A percentile compares a stretch with the other conserved stretches of the same genome.
These are phyloP conservation scores for Meriones unguiculatus DNA, from an alignment of 2,113 vertebrate genomes.

Conservation along the genomic window DNA sequence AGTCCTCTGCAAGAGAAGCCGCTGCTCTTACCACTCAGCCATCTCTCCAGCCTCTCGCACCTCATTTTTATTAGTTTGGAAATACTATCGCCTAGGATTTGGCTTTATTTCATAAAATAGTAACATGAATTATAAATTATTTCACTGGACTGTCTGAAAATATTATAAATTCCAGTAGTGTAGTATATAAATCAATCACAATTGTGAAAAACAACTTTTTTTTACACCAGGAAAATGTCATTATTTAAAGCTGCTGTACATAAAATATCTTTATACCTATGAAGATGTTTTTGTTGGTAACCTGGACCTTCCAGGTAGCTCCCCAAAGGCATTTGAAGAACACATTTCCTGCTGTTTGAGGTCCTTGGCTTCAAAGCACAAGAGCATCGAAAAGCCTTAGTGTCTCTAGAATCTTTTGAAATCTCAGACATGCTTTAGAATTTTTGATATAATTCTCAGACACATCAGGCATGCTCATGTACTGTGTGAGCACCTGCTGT, in stretches of 20 bases:
- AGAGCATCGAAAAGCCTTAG: background rate
- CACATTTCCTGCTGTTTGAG: background rate
- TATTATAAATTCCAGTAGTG: background rate
- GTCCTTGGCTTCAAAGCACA: background rate
- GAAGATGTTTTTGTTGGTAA: background rate
- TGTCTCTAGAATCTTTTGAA: background rate
- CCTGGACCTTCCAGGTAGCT: background rate
- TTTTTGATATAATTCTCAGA: background rate
- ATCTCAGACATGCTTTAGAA: background rate
- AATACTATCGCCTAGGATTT: conserved; percentile 32
- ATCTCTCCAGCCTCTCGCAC: background rate
- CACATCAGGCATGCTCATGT: fast-evolving
- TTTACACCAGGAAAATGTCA: background rate
- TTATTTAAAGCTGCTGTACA: background rate
- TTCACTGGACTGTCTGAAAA: background rate
- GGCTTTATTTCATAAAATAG: conserved; percentile 18
- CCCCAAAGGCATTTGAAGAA: background rate
- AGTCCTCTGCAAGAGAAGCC: background rate
- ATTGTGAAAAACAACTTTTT: background rate
- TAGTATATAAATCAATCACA: conserved; percentile 3
- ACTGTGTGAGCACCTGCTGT: background rate
- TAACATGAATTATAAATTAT: conserved; percentile 34
- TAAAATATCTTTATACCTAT: background rate
- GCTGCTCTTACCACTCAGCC: background rate
- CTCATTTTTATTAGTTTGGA: background rate